A percentile compares a stretch with the other conserved stretches of the same genome.
These are phyloP conservation scores for Nannoperca obscura DNA, from an alignment of 2,797 vertebrate species.

Conservation along the genomic window DNA sequence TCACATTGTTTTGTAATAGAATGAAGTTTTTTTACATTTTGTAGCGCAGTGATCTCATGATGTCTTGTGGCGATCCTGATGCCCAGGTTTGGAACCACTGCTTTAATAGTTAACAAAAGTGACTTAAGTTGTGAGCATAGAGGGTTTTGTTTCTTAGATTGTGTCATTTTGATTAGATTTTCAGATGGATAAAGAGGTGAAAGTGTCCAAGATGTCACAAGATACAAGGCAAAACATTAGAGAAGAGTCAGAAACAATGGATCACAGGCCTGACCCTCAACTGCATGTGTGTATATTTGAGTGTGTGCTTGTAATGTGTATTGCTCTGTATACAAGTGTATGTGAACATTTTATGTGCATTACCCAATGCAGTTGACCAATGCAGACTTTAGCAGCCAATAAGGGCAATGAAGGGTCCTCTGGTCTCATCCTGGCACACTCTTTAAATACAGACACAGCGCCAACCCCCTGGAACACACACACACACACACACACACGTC, in stretches of 20 bases:
- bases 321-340: not conserved
- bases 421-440: slow-evolving; percentile 92
- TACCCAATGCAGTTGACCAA: slow-evolving; percentile 96
- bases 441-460: slow-evolving; percentile 93
- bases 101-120: not conserved
- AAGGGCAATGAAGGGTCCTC: slow-evolving; percentile 92
- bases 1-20: not conserved
- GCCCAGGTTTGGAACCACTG: not conserved
- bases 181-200: not conserved
- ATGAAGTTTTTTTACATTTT: too few relatives aligned
- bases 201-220: not conserved
- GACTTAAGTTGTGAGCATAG: not conserved
- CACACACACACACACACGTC: slow-evolving; percentile 32
- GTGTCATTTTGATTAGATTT: not conserved
- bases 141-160: not conserved
- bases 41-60: not conserved
- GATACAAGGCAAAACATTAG: not conserved
- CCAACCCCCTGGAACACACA: slow-evolving; percentile 87
- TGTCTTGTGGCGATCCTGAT: too few relatives aligned
- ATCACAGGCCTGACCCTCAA: not conserved
- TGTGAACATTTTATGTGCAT: slow-evolving; percentile 60
- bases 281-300: not conserved
- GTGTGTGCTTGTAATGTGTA: slow-evolving; percentile 15
- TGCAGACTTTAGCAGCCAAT: slow-evolving; percentile 96
- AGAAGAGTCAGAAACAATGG: not conserved